Evolutionary conservation across 2,113 vertebrate species (phyloP), one percentile per base, ranked within the genome.

Genomic region (Rhipidura dahli): DNA sequence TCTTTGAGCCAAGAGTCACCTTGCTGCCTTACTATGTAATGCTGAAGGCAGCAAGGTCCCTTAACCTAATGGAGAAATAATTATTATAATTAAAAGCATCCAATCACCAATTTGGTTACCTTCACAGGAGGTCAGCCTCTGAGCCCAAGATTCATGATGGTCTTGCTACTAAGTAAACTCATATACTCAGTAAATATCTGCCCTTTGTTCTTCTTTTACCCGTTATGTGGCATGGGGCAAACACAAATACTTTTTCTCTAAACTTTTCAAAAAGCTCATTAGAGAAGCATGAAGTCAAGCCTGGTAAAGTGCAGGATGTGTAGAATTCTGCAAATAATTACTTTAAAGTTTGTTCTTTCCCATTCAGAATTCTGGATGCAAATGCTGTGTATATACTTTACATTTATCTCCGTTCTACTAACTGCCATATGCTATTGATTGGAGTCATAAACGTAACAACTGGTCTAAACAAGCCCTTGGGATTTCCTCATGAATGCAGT

Each of bases 21-120:
- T 93, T 90, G 63, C 23, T 80, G 28, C 44, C 31, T 88, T 73
- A 65, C 39, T 44, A 24, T 35, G 35, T 33, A 50, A 21, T 83
- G 78, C 49, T 87, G 63, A 87, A 91, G 53, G 45, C 81, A 83
- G 81, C 53, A 94, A 45, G 61, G 64, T 57, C 63, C 21, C 2
- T 2, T 68, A 50, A 56, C 12, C 53, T 82, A 94, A 82, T 57
- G 31, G 65, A 18, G 20, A 91, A 95, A 79, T 90, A 89, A 90
- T 87, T 76, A 65, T 87, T 87, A 50, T 53, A 84, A 94, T 87
- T 89, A 96, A 72, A 15, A 94, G 12, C 14, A 82, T 85, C 65
- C 45, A 82, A 59, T 91, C 77, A 86, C 31, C 16, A 35, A 4
- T 56, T 89, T 96, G 31, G 69, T 72, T 93, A 35, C 37, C 57